Evolutionary conservation across 1,140 invertebrate genomes (phyloP).

Genomic region (Pogonognathellus flavescens): DNA sequence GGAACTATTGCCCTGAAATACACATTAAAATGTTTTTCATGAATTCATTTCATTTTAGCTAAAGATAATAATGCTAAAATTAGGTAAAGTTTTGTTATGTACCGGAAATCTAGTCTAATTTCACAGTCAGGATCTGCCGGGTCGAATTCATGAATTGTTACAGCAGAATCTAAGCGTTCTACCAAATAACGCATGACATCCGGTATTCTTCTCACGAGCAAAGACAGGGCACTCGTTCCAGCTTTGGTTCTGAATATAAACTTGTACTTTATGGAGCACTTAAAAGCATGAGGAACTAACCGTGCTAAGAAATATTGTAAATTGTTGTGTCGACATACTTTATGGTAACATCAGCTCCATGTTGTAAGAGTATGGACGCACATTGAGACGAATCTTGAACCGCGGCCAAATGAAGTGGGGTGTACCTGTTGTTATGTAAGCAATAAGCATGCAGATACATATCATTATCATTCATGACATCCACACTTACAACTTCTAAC

Average conservation of each 20-base stretch:
- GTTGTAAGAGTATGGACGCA: constrained; percentile 80
- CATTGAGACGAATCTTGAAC: constrained; percentile 85
- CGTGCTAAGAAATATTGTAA: constrained; percentile 12
- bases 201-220: constrained; percentile 84
- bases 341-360: constrained; percentile 85
- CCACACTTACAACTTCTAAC: too few relatives aligned
- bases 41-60: background rate
- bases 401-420: constrained; percentile 79
- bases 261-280: background rate
- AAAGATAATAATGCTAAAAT: background rate
- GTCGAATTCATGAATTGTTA: constrained; percentile 84
- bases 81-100: background rate
- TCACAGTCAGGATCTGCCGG: constrained; percentile 86
- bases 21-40: constrained; percentile 10
- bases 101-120: constrained; percentile 80
- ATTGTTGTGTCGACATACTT: constrained; percentile 64
- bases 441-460: background rate
- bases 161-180: constrained; percentile 80
- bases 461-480: background rate
- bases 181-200: constrained; percentile 81
- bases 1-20: constrained; percentile 63
- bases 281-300: background rate
- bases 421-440: constrained; percentile 72
- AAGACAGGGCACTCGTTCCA: constrained; percentile 82
- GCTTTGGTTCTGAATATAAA: constrained; percentile 77